Percentiles rank a stretch among this genome's conserved stretches.
These are phyloP conservation scores for Alligator sinensis DNA, from an alignment of 2,113 vertebrate genomes.

Conservation along the genomic window DNA sequence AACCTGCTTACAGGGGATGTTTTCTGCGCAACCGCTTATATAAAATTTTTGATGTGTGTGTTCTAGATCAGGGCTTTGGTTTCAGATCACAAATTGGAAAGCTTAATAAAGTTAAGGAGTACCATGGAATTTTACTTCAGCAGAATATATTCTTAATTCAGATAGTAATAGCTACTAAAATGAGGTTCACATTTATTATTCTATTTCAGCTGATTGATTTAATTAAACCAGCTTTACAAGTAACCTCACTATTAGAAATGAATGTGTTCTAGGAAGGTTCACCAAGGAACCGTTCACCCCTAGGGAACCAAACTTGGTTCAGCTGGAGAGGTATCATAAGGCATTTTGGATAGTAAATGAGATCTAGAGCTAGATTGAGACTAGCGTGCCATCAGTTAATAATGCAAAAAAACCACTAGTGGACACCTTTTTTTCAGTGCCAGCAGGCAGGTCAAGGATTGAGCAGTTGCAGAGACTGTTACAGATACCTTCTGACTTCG, in stretches of 20 bases:
- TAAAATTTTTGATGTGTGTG: neutral
- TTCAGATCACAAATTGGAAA: neutral
- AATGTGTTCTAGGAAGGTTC: no score
- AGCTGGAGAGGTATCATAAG: no score
- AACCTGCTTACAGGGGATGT: constrained; percentile 1
- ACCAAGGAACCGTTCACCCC: no score
- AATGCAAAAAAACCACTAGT: neutral
- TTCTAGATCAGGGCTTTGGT: neutral
- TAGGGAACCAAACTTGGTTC: no score
- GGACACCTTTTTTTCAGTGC: neutral
- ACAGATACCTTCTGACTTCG: neutral
- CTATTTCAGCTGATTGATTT: no score
- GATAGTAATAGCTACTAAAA: neutral
- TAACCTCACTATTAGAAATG: no score
- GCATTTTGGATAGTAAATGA: no score
- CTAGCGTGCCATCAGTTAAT: fast-evolving
- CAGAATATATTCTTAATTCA: neutral
- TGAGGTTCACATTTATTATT: no score
- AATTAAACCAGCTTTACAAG: no score
- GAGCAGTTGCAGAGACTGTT: neutral
- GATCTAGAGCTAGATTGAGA: no score
- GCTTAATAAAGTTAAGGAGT: neutral
- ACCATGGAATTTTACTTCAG: neutral
- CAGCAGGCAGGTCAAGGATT: neutral
- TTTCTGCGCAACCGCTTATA: neutral